Evolutionary conservation across 53 echinoderm and acorn worm species (phyloP), one percentile per base, ranked within the genome.

Genomic region (Glandiceps talaboti): DNA sequence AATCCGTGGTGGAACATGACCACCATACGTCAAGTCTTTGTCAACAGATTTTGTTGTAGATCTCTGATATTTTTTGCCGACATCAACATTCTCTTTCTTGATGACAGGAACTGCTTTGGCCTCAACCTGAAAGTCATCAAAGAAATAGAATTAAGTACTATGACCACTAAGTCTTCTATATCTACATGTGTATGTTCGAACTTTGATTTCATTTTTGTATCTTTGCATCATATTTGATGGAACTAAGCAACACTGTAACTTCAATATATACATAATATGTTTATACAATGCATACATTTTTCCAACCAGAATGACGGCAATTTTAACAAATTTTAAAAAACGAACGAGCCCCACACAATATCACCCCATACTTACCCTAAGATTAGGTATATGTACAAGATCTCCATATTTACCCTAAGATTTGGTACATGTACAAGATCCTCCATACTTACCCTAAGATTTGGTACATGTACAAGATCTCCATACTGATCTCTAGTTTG

Each of bases 101-200:
- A 90, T 92, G 0, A 92, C 83, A 27, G 96, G 96, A 29, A 95
- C 89, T 14, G 96, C 96, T 79, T 95, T 92, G 20, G 92, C 96
- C 77, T 95, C 96, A 81, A 92, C 79, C 96, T 95, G 78, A 28
- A 0, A 80, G n/a, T n/a, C n/a, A n/a, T n/a, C n/a, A n/a, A n/a
- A n/a, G n/a, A n/a, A n/a, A n/a, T n/a, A n/a, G n/a, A n/a, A n/a
- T n/a, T n/a, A n/a, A n/a, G n/a, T n/a, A n/a, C n/a, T n/a, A n/a
- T n/a, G n/a, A n/a, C n/a, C n/a, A n/a, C n/a, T n/a, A n/a, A n/a
- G n/a, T n/a, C n/a, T n/a, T n/a, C n/a, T n/a, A n/a, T n/a, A n/a
- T n/a, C n/a, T n/a, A n/a, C n/a, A n/a, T n/a, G n/a, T n/a, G n/a
- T n/a, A n/a, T n/a, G n/a, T n/a, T n/a, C n/a, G n/a, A n/a, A n/a